Evolutionary conservation across 2,113 vertebrate genomes (phyloP).

Genomic region (Lagopus leucura): DNA sequence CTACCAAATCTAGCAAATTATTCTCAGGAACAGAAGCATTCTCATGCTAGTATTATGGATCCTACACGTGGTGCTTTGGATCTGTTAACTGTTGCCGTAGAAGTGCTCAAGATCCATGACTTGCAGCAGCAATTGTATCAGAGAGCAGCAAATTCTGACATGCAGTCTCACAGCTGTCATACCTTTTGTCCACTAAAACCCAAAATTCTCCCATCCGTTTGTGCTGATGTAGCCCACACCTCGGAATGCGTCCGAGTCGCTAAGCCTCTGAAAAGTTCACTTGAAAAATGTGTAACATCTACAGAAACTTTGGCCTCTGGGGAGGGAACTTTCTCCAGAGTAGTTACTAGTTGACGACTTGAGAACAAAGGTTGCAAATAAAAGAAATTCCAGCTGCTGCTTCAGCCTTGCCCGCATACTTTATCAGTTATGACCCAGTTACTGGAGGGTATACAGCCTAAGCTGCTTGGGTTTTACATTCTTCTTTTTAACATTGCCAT

Average conservation of each 20-base stretch:
- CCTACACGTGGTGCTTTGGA: conserved; percentile 2
- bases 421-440: not conserved
- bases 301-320: not conserved
- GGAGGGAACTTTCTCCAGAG: not conserved
- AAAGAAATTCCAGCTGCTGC: not conserved
- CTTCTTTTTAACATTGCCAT: not conserved
- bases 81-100: conserved; percentile 38
- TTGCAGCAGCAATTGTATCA: conserved; percentile 41
- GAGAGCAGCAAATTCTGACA: conserved; percentile 66
- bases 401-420: not conserved
- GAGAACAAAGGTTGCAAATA: not conserved
- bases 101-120: conserved; percentile 43
- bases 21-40: conserved; percentile 17
- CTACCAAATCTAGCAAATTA: not conserved
- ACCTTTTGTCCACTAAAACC: not conserved
- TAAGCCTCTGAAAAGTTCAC: not conserved
- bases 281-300: not conserved
- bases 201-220: not conserved
- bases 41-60: not conserved
- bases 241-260: accelerated
- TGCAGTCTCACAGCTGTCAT: conserved; percentile 71
- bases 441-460: not conserved
- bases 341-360: not conserved
- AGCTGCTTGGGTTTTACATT: not conserved
- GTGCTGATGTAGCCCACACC: not conserved